These are phyloP conservation scores for Netelia melanura DNA, from an alignment of 2,888 invertebrate species.

Conservation along the genomic window DNA sequence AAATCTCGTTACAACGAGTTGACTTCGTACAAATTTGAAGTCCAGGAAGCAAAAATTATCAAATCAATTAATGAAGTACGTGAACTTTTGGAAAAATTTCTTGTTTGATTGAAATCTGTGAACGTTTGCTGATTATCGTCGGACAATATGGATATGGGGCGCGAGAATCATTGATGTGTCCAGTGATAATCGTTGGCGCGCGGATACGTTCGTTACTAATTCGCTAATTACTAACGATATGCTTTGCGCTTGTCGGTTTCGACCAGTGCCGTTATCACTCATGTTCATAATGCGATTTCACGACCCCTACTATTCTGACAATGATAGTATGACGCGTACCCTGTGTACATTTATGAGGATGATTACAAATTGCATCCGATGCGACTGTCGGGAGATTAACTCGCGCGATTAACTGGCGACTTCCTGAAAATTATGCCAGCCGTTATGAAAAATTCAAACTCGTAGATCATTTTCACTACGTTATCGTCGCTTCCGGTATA, in stretches of 20 bases:
- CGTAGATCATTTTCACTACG: too few relatives aligned
- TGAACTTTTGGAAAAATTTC: not conserved
- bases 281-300: not conserved
- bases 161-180: not conserved
- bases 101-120: too few relatives aligned
- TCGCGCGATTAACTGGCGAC: not conserved
- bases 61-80: not conserved
- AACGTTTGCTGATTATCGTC: not conserved
- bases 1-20: not conserved
- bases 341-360: not conserved
- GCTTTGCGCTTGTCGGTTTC: conserved; percentile 3
- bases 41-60: too few relatives aligned
- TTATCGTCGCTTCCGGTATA: too few relatives aligned
- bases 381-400: not conserved
- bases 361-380: not conserved
- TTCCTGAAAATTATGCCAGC: not conserved
- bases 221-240: not conserved
- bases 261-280: not conserved
- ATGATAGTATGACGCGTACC: not conserved
- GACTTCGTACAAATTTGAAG: not conserved
- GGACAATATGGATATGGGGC: not conserved
- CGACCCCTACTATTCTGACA: not conserved
- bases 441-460: too few relatives aligned
- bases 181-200: not conserved
- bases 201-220: not conserved